Conservation (phyloP, 2,113 vertebrate genomes). For the Hiodon tergisus region DNA sequence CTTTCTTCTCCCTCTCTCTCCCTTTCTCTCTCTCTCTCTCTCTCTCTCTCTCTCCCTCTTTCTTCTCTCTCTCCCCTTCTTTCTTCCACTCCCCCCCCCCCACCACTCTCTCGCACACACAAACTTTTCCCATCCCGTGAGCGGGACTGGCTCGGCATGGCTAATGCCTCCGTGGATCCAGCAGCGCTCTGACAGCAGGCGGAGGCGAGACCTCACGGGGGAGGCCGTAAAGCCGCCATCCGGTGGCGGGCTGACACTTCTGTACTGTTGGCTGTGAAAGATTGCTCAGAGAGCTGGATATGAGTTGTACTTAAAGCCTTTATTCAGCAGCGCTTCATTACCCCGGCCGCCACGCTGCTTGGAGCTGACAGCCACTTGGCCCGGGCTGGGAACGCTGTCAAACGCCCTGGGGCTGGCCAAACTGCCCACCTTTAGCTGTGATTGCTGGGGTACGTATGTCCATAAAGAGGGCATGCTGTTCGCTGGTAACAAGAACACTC, state of each 20-base stretch:
- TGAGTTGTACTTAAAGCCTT: constrained; percentile 35
- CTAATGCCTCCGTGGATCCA: constrained; percentile 22
- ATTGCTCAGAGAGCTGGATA: constrained; percentile 22
- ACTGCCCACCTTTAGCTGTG: not conserved
- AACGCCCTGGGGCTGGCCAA: constrained; percentile 13
- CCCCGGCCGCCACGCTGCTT: constrained; percentile 24
- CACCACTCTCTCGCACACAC: too few relatives aligned
- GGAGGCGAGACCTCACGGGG: not conserved
- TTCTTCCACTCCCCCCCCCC: too few relatives aligned
- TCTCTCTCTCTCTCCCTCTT: too few relatives aligned
- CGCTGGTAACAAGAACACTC: not conserved
- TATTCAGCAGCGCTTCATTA: constrained; percentile 42
- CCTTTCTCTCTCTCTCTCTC: too few relatives aligned
- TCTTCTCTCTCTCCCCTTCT: too few relatives aligned
- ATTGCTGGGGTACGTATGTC: not conserved
- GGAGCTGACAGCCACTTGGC: constrained; percentile 34
- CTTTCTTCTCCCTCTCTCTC: too few relatives aligned
- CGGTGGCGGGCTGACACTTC: not conserved
- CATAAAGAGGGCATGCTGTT: not conserved
- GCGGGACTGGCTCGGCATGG: constrained; percentile 2
- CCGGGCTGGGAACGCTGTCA: constrained; percentile 21
- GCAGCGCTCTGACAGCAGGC: constrained; percentile 20
- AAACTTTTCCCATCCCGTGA: not conserved
- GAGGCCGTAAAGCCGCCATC: not conserved
- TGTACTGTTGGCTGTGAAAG: not conserved